Evolutionary conservation across 2,888 invertebrate species (phyloP).

Genomic region (Listrodromus nycthemerus): DNA sequence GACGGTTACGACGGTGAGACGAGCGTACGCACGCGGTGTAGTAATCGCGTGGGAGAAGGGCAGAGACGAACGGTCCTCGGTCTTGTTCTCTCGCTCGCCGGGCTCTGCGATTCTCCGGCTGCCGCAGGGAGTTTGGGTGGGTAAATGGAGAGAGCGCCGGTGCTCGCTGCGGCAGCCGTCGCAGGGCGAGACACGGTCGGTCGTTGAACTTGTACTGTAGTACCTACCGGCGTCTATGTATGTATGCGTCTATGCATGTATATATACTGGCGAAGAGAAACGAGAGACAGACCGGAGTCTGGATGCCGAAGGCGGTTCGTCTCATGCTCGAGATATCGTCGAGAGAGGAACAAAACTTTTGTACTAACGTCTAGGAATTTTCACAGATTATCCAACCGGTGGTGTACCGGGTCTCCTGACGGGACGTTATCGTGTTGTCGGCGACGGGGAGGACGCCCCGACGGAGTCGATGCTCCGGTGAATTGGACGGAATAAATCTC

Average conservation of each 20-base stretch:
- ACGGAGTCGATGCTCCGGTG: not conserved
- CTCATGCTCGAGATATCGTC: constrained; percentile 30
- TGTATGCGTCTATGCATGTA: not conserved
- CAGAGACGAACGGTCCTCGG: constrained; percentile 58
- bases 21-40: constrained; percentile 56
- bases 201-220: constrained; percentile 70
- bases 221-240: not conserved
- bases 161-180: constrained; percentile 62
- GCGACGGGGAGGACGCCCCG: too few species aligned
- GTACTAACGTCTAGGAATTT: constrained; percentile 1
- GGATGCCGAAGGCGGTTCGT: constrained; percentile 46
- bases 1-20: constrained; percentile 23
- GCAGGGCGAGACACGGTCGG: constrained; percentile 70
- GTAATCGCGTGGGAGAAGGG: constrained; percentile 65
- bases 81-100: constrained; percentile 38
- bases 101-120: constrained; percentile 44
- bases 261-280: constrained; percentile 4
- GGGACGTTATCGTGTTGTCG: too few species aligned
- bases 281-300: constrained; percentile 32
- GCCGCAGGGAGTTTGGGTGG: constrained; percentile 64
- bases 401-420: too few species aligned
- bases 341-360: constrained; percentile 36
- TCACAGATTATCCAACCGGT: not conserved
- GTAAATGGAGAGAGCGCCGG: constrained; percentile 66
- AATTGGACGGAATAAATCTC: not conserved